Percentiles rank a stretch among this genome's conserved stretches.
Conservation (phyloP, 2,797 vertebrate species). For the Parauchenoglanis ngamensis region DNA sequence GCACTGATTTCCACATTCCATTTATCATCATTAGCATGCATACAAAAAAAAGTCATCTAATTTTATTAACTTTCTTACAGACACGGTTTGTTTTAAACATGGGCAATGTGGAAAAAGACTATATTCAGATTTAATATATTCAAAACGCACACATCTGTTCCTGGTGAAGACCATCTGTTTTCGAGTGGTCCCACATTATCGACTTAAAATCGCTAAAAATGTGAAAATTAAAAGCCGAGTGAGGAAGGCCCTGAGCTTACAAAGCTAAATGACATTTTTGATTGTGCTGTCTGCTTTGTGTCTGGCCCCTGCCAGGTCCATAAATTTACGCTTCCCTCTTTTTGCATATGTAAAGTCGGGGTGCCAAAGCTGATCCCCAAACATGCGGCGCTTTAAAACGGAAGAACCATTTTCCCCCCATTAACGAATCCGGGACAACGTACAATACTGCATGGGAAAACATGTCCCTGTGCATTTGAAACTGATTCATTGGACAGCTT, state of each 20-base stretch:
- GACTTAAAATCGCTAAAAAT: conserved; percentile 43
- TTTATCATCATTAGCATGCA: conserved; percentile 1
- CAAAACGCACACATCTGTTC: conserved; percentile 49
- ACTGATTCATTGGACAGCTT: conserved; percentile 91
- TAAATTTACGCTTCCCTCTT: conserved; percentile 58
- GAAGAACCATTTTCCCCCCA: conserved; percentile 62
- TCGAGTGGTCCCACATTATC: conserved; percentile 40
- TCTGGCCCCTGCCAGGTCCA: conserved; percentile 60
- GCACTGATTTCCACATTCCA: background rate
- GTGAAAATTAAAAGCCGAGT: conserved; percentile 50
- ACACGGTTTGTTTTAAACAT: conserved; percentile 30
- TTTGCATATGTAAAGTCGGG: conserved; percentile 77
- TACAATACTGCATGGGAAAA: conserved; percentile 61
- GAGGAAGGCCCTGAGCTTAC: conserved; percentile 47
- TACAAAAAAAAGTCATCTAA: background rate
- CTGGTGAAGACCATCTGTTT: conserved; percentile 53
- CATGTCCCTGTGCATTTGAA: conserved; percentile 85
- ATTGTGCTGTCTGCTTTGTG: conserved; percentile 67
- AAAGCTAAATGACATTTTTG: conserved; percentile 71
- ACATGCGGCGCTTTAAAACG: conserved; percentile 69
- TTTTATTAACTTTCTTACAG: conserved; percentile 14
- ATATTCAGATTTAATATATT: conserved; percentile 51
- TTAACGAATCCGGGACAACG: conserved; percentile 56
- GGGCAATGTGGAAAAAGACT: conserved; percentile 21
- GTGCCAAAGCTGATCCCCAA: conserved; percentile 65